These are phyloP conservation scores for Copidosoma floridanum DNA, from an alignment of 1,140 invertebrate genomes.

Conservation along the genomic window DNA sequence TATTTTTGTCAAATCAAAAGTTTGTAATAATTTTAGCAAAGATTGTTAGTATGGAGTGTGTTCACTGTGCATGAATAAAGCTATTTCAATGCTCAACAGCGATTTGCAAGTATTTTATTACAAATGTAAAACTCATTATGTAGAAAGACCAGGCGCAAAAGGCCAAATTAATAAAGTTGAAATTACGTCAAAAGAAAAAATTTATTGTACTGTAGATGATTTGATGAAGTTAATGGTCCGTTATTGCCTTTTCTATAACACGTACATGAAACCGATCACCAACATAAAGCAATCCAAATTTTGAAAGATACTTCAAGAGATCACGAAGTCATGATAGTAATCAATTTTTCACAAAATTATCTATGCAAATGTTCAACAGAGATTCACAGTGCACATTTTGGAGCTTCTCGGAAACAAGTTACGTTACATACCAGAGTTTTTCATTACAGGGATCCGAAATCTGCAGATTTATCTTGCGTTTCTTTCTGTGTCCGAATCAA, in stretches of 20 bases:
- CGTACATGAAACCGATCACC: conserved; percentile 13
- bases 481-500: conserved; percentile 33
- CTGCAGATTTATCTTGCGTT: conserved; percentile 29
- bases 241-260: conserved; percentile 15
- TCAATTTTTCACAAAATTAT: conserved; percentile 47
- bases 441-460: conserved; percentile 27
- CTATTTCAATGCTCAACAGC: neutral
- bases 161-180: conserved; percentile 5
- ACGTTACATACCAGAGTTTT: conserved; percentile 44
- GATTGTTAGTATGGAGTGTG: conserved; percentile 17
- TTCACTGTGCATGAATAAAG: conserved; percentile 5
- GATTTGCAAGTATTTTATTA: conserved; percentile 13
- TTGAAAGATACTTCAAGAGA: conserved; percentile 33
- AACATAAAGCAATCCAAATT: conserved; percentile 27
- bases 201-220: conserved; percentile 14
- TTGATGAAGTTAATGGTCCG: conserved; percentile 12
- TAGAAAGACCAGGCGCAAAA: conserved; percentile 14
- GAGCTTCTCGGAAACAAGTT: conserved; percentile 37
- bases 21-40: conserved; percentile 13
- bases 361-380: conserved; percentile 40
- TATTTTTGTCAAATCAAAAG: conserved; percentile 18
- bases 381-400: conserved; percentile 45
- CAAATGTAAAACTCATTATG: conserved; percentile 10
- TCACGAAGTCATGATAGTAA: conserved; percentile 38
- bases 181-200: conserved; percentile 20